Evolutionary conservation across 2,888 invertebrate genomes (phyloP).

Genomic region (Rhagonycha fulva): DNA sequence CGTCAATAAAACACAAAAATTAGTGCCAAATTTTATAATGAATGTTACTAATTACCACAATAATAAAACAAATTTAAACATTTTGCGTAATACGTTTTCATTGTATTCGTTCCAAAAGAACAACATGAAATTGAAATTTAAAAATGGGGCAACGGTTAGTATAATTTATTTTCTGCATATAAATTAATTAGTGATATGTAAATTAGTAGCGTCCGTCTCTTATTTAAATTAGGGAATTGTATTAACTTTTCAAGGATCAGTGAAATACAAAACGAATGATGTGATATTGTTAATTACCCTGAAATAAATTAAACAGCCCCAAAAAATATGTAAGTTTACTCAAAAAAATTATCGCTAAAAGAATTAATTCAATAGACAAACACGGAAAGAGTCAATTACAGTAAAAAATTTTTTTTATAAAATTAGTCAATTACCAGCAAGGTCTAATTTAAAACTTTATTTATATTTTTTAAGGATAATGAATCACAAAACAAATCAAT

Average conservation of each 20-base stretch:
- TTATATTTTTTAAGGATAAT: not conserved
- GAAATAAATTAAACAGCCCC: not conserved
- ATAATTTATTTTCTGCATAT: not conserved
- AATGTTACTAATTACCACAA: not conserved
- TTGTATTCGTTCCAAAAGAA: not conserved
- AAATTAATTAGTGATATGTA: not conserved
- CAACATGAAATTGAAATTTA: not conserved
- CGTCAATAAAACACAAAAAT: not conserved
- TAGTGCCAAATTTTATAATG: conserved; percentile 8
- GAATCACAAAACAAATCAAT: not conserved
- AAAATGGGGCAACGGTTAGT: not conserved
- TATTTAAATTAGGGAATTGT: not conserved
- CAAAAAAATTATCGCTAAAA: too few relatives aligned
- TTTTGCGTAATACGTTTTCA: not conserved
- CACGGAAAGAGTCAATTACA: too few relatives aligned
- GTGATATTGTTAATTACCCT: not conserved
- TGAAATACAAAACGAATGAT: not conserved
- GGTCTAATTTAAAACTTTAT: too few relatives aligned
- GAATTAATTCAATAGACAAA: too few relatives aligned
- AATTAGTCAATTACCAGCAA: too few relatives aligned
- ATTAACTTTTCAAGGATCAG: not conserved
- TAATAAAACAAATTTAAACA: not conserved
- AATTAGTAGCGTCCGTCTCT: not conserved
- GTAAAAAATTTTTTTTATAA: too few relatives aligned
- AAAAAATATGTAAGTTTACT: too few relatives aligned